Base-by-base conservation (phyloP, 2,113 vertebrate species). In the Podarcis cretensis region DNA sequence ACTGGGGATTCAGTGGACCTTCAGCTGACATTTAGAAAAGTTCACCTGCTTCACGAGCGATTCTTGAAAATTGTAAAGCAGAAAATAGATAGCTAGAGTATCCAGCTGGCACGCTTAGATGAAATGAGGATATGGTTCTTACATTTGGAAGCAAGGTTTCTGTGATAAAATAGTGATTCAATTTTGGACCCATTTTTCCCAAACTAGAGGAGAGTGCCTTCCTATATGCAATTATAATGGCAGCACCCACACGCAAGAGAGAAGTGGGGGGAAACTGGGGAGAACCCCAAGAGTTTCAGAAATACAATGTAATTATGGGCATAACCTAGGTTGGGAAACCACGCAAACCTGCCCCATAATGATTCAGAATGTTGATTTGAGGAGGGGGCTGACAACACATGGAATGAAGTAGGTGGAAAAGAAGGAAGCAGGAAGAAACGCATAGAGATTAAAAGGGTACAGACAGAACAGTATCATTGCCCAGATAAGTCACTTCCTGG, bases 1-100 rank as follows among this genome's bases (percentile, higher is more conserved):
- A 86, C 48, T 40, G 71, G 88, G 87, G 84, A 93, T 92, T 48
- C 92, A 91, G 48, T 16, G 54, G 92, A 92, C 93, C 92, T 89
- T 93, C 37, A 94, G 83, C 23, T 94, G 91, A 93, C 91, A 95
- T 95, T 95, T 95, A 92, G 92, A 91, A 94, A 96, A 95, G 93
- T 94, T 95, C 93, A 92, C 57, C 77, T 54, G 12, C 86, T 92
- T 87, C 92, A 82, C 30, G 13, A 92, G 77, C 1, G 0, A 90
- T 91, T 82, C 84, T 75, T 89, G 69, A 88, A 81, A 90, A 92
- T 0, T 87, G 54, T 75, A 92, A 88, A 92, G 90, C 83, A 89
- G 83, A 89, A 93, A 91, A 90, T 87, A 86, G 88, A 25, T 84
- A 92, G 59, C 85, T 88, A 78, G 65, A 91, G 27, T 90, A 75